Base-by-base conservation (phyloP, 2,888 invertebrate species). In the Leuctra nigra region DNA sequence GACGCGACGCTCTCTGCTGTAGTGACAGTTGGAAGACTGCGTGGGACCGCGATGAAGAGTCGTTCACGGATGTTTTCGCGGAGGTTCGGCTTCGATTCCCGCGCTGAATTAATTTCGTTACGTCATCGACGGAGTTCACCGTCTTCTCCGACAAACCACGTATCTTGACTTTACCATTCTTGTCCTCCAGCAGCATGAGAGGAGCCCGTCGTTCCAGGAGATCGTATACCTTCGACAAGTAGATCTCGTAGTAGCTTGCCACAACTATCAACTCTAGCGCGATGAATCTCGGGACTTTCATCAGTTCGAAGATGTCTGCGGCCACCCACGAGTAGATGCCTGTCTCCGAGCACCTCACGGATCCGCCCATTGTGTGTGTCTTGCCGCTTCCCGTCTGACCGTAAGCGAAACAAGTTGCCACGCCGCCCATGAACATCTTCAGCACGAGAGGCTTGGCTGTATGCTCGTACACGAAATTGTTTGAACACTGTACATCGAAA, bases 341-440 rank as follows among this genome's bases (percentile, higher is more conserved):
- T 72, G 91, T 92, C 72, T 91, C 88, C 74, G 94, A 95, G 77
- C 85, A 89, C 70, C 89, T 97, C 56, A 64, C 24, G 73, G 90
- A 95, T n/a, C 98, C 98, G 44, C 98, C 98, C 98, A 99, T 99
- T 38, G 98, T 99, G 78, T 99, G 89, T 66, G 98, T 84, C 79
- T 99, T 90, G 69, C 96, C 83, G 67, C 93, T 93, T 46, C 98
- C 99, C 1, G 98, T 99, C 75, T 99, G 99, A 54, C 99, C 99
- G 73, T 99, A 99, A 3, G 99, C 98, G 77, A 99, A 99, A 73
- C 98, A 99, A 23, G 99, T 99, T 22, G 99, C 98, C 90, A 96
- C 97, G 44, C 97, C 97, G 59, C 95, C 93, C 64, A 99, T 96
- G 76, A 99, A 99, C 70, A 99, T 91, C 56, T 96, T 96, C 74